A percentile compares a stretch with the other conserved stretches of the same genome.
phyloP scores from a whole-genome alignment of 1,140 invertebrate species.

The Sinonovacula constricta region DNA sequence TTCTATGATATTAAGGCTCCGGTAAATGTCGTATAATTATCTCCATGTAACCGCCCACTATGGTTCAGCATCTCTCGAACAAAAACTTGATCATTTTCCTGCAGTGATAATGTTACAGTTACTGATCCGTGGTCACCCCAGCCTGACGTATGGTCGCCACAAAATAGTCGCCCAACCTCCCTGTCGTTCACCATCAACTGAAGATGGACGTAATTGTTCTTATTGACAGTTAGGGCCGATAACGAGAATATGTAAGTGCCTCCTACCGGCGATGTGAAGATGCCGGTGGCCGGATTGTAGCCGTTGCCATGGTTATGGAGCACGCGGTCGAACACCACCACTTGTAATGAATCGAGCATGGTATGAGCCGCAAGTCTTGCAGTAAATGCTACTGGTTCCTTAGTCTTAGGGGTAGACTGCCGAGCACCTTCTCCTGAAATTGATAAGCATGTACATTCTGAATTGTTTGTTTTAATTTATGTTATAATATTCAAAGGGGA shows the following conservation, averaged over 20 bases:
- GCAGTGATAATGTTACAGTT: not conserved
- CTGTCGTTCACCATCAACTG: not conserved
- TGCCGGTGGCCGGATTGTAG: slow-evolving; percentile 15
- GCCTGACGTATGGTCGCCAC: not conserved
- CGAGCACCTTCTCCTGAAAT: too few relatives aligned
- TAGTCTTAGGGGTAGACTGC: not conserved
- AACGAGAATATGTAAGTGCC: slow-evolving; percentile 35
- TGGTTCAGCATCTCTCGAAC: not conserved
- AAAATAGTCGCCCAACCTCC: not conserved
- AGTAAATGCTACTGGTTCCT: slow-evolving; percentile 18
- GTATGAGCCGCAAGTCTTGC: not conserved
- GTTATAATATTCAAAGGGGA: too few relatives aligned
- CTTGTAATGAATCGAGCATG: slow-evolving; percentile 5
- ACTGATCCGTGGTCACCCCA: not conserved
- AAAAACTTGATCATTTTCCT: not conserved
- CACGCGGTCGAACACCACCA: slow-evolving; percentile 25
- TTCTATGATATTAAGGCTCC: too few relatives aligned
- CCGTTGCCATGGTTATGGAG: slow-evolving; percentile 22
- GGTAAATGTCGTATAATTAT: not conserved
- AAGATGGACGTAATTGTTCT: slow-evolving; percentile 1
- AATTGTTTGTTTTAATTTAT: too few relatives aligned
- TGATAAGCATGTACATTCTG: too few relatives aligned
- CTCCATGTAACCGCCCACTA: not conserved
- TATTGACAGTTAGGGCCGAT: slow-evolving; percentile 4
- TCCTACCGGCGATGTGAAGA: slow-evolving; percentile 16